Base-by-base conservation (phyloP, 2,888 invertebrate genomes). In the Tiliacea citrago region DNA sequence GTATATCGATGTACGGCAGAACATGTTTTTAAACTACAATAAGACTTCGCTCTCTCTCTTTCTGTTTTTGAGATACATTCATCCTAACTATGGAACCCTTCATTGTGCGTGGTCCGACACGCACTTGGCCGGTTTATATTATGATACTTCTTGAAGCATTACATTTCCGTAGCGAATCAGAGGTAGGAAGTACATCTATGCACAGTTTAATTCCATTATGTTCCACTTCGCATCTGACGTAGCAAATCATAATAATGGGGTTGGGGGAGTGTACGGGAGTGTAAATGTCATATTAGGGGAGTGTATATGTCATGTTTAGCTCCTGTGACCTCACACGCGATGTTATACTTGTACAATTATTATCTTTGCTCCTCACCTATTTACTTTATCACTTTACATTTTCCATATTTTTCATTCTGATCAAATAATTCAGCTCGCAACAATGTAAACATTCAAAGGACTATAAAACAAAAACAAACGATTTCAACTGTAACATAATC, bases 181-280 rank as follows among this genome's bases (percentile, higher is more conserved):
- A 68, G 47, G 45, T 35, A 18, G 29, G 35, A 8, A 61, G 61
- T 29, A 57, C 13, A 42, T 47, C 55, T 39, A 45, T 24, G 39
- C 18, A 35, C 39, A 65, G 62, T 78, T 35, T 60, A 55, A 82
- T 81, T 69, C 42, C 58, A 73, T 78, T 62, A 53, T 10, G n/a
- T 68, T 35, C 47, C 58, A 72, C 68, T 57, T 62, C 51, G 24
- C 62, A 29, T 35, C 63, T 65, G 72, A 63, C 42, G 42, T 68
- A 80, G 49, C 63, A 68, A 77, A 77, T 82, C 77, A 73, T 68
- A 57, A 53, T 77, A 51, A 68, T 73, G 51, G 24, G 71, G 42
- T 61, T 29, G 57, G 49, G 67, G 67, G 72, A 39, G 81, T 68
- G 68, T 63, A 45, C 21, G 60, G 68, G 80, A 66, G 67, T 68